Evolutionary conservation across 2,888 invertebrate genomes (phyloP), one percentile per base, ranked within the genome.

Genomic region (Anorthoa munda): DNA sequence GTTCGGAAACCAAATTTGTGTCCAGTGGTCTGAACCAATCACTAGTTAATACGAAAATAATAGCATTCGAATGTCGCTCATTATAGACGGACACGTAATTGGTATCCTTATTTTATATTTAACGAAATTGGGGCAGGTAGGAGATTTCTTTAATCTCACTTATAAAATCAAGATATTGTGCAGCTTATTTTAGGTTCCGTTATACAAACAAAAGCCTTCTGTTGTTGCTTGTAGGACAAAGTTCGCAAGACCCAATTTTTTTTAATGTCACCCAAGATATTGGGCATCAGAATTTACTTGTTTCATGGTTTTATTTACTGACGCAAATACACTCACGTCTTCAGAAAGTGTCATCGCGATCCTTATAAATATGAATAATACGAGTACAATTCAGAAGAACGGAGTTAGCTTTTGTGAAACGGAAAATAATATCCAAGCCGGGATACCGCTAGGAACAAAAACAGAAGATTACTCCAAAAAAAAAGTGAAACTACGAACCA

Each of bases 21-120:
- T 90, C 91, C 93, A 91, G 93, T 92, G 93, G 93, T 92, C 89
- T 87, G 89, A 90, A 92, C 90, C 93, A 91, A 94, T 95, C 92
- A 90, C 87, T 88, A 92, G 91, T 92, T 95, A 95, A 95, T 95
- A 93, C 87, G 94, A 95, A 95, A 93, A 95, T 95, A 95, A 95
- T 95, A 93, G 93, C 93, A 90, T 92, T 91, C 90, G 92, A 93
- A 93, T 93, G 90, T 91, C 89, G 88, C 90, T 93, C 90, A 94
- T 94, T 94, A 93, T 90, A 84, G 88, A 82, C 83, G 89, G 91
- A 89, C 91, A 90, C 86, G 83, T 93, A 92, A 93, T 93, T 90
- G 88, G 83, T 87, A 82, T 79, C 78, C 71, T 77, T 79, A 75
- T 75, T 83, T 69, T 51, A 72, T 65, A 69, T 66, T 72, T 69